Evolutionary conservation across 2,113 vertebrate species (phyloP).

Genomic region (Holacanthus passer): DNA sequence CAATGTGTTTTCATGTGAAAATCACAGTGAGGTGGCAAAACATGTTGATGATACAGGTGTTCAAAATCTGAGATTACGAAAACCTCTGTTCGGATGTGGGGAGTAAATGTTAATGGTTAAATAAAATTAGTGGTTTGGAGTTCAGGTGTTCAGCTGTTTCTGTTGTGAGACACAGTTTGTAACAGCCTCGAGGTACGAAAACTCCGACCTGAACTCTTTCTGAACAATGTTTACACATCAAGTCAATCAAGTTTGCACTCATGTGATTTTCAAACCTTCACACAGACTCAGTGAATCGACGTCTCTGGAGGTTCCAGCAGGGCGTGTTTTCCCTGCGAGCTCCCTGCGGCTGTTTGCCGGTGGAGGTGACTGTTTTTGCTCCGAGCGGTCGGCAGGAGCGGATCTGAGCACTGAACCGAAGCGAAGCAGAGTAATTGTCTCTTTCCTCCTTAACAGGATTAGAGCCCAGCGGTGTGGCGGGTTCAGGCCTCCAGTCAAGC

Average conservation of each 20-base stretch:
- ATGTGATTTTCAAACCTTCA: not conserved
- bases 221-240: not conserved
- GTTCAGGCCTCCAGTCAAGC: constrained; percentile 66
- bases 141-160: not conserved
- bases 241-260: not conserved
- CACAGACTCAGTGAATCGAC: too few relatives aligned
- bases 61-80: too few relatives aligned
- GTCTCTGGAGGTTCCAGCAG: not conserved
- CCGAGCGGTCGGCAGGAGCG: constrained; percentile 49
- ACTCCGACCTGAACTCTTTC: not conserved
- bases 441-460: constrained; percentile 79
- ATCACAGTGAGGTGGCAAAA: too few relatives aligned
- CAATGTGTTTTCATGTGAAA: too few relatives aligned
- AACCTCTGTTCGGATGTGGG: too few relatives aligned
- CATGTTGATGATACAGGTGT: too few relatives aligned
- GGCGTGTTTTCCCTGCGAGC: not conserved
- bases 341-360: not conserved
- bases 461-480: constrained; percentile 73
- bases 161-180: not conserved
- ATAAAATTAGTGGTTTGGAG: not conserved
- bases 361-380: constrained; percentile 60
- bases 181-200: not conserved
- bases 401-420: constrained; percentile 73
- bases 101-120: too few relatives aligned
- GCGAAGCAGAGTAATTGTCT: constrained; percentile 78